Percentiles rank a stretch among this genome's conserved stretches.
These are phyloP conservation scores for Agrilus mali DNA, from an alignment of 2,888 invertebrate genomes.

Conservation along the genomic window DNA sequence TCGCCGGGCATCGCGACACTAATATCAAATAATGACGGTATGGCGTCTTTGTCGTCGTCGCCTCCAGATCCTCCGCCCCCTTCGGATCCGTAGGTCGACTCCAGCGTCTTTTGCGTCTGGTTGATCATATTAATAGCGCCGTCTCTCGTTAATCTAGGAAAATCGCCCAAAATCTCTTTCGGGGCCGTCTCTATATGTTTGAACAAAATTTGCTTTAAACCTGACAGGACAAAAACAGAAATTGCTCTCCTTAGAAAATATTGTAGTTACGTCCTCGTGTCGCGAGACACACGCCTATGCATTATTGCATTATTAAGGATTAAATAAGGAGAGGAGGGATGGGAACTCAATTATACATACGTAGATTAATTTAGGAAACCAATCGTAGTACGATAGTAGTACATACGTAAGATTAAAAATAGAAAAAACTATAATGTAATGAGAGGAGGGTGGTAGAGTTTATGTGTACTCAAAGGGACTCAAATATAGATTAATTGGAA, in stretches of 20 bases:
- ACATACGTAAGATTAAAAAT: too few species aligned
- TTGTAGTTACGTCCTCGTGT: neutral
- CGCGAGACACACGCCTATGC: neutral
- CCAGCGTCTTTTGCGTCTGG: constrained; percentile 37
- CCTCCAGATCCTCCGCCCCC: constrained; percentile 9
- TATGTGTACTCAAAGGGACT: too few species aligned
- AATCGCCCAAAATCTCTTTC: constrained; percentile 83
- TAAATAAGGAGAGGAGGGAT: neutral
- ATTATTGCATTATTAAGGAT: neutral
- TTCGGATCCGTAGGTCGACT: constrained; percentile 32
- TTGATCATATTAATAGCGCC: constrained; percentile 47
- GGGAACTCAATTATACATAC: neutral
- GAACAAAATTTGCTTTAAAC: constrained; percentile 33
- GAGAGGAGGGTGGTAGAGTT: too few species aligned
- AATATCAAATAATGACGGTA: constrained; percentile 31
- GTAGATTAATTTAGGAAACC: too few species aligned
- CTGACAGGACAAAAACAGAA: constrained; percentile 14
- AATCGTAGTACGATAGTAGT: too few species aligned
- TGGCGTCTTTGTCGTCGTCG: constrained; percentile 18
- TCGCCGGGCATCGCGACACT: constrained; percentile 26
- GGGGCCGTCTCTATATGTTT: constrained; percentile 82
- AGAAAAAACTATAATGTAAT: too few species aligned
- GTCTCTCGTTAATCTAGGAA: constrained; percentile 69
- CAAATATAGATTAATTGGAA: neutral
- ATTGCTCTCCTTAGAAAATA: neutral